Percentiles rank a stretch among this genome's conserved stretches.
Evolutionary conservation across 37 sponge, comb jelly and placozoan genomes (phyloP).

Genomic region (Sycon ciliatum): DNA sequence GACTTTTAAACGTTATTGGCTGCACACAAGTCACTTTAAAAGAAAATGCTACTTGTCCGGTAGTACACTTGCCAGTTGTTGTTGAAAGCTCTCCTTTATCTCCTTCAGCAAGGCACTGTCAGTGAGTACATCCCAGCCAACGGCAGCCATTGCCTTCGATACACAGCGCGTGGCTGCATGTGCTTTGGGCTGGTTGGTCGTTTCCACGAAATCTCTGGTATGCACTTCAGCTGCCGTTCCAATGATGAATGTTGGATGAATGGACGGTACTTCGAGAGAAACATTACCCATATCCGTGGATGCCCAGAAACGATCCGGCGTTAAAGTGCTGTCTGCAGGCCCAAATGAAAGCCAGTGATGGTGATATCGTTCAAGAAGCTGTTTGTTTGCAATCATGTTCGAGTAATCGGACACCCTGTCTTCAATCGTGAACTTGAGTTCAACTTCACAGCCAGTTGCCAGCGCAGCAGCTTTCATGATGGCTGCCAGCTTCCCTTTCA

Average conservation of each 20-base stretch:
- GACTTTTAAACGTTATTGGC: too few relatives aligned
- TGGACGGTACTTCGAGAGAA: slow-evolving; percentile 60
- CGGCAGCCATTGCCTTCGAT: slow-evolving; percentile 62
- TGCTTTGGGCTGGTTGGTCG: slow-evolving; percentile 49
- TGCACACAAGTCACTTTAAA: too few relatives aligned
- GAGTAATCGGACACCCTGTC: slow-evolving; percentile 22
- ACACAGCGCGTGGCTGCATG: slow-evolving; percentile 36
- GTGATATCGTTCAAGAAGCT: slow-evolving; percentile 31
- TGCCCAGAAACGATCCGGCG: too few relatives aligned
- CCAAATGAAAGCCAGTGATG: slow-evolving; percentile 33
- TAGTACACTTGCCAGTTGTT: too few relatives aligned
- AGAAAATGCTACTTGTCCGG: too few relatives aligned
- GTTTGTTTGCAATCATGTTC: slow-evolving; percentile 43
- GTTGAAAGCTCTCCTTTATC: too few relatives aligned
- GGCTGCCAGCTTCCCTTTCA: slow-evolving; percentile 30
- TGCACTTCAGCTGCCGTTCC: slow-evolving; percentile 45
- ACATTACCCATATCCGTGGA: slow-evolving; percentile 82
- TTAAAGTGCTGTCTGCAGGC: too few relatives aligned
- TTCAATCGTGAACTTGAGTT: too few relatives aligned
- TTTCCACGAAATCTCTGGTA: slow-evolving; percentile 54
- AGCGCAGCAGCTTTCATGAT: slow-evolving; percentile 59
- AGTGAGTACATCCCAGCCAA: slow-evolving; percentile 57
- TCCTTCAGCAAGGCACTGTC: slow-evolving; percentile 33
- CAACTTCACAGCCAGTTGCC: slow-evolving; percentile 32
- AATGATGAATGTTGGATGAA: slow-evolving; percentile 66